Evolutionary conservation across 37 sponge, comb jelly and placozoan species (phyloP), one percentile per base, ranked within the genome.

Genomic region (Beroe ovata): DNA sequence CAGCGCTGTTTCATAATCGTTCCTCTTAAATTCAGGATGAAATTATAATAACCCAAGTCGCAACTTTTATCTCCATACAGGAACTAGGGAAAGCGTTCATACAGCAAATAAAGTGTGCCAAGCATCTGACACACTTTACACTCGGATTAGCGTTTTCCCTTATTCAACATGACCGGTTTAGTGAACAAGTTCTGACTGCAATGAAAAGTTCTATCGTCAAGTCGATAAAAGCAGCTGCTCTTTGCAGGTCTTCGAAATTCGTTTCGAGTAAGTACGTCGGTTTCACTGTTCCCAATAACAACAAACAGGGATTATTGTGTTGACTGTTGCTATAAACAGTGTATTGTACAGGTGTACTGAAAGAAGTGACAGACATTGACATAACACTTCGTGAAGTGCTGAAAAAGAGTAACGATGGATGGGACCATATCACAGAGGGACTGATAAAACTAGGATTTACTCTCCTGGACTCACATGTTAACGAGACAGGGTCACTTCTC

Each of bases 391-490:
- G 21, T 23, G 47, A 21, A 22, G 84, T 77, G 1, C 42, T 77
- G 22, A 0, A 11, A 26, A 77, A 42, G 84, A 77, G 54, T 40
- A 77, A 42, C 41, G 28, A 77, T 2, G 84, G 84, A 33, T 77
- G 84, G 84, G 84, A 77, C 84, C 36, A 29, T 21, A 54, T 77
- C 42, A 66, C 69, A 19, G 84, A 77, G 28, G 84, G 84, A 18
- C 84, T 77, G 4, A 77, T 77, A 25, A 77, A 77, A 36, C 47
- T 77, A 0, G 84, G 84, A 1, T 77, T 77, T 54, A 42, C 33
- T n/a, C 84, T 77, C 25, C 22, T 77, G 54, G 84, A 77, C 26
- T n/a, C 28, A 8, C 0, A 22, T 2, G 84, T n/a, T 8, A 8
- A 42, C 1, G 84, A 77, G 84, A 23, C 33, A 21, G 84, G 84